Evolutionary conservation across 2,888 invertebrate species (phyloP).

Genomic region (Drosophila falleni): DNA sequence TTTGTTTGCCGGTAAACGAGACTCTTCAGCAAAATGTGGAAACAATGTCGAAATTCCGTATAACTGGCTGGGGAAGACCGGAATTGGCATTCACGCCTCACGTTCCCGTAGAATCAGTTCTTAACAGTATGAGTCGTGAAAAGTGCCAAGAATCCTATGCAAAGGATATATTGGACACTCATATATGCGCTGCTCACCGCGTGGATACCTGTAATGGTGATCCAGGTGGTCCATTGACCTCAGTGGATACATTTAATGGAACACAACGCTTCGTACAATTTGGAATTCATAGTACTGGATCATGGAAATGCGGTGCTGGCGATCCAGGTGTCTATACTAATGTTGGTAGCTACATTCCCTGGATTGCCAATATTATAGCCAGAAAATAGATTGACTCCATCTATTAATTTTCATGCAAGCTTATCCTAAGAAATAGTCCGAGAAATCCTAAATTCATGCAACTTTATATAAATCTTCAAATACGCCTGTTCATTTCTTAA

Average conservation of each 20-base stretch:
- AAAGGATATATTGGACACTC: neutral
- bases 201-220: constrained; percentile 24
- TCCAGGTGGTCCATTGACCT: constrained; percentile 31
- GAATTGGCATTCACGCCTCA: too few relatives aligned
- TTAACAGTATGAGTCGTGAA: neutral
- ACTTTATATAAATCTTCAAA: too few relatives aligned
- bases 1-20: constrained; percentile 33
- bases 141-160: neutral
- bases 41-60: neutral
- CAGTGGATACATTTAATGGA: neutral
- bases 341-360: too few relatives aligned
- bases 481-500: too few relatives aligned
- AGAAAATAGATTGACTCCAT: too few relatives aligned
- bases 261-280: constrained; percentile 7
- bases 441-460: too few relatives aligned
- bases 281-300: constrained; percentile 40
- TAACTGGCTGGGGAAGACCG: too few relatives aligned
- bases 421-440: too few relatives aligned
- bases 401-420: too few relatives aligned
- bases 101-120: neutral
- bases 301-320: fast-evolving
- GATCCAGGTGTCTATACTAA: constrained; percentile 2
- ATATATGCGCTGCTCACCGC: constrained; percentile 17
- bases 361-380: too few relatives aligned
- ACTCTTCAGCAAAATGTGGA: neutral